Percentiles rank a stretch among this genome's conserved stretches.
Evolutionary conservation across 2,797 vertebrate species (phyloP).

Genomic region (Acanthis flammea): DNA sequence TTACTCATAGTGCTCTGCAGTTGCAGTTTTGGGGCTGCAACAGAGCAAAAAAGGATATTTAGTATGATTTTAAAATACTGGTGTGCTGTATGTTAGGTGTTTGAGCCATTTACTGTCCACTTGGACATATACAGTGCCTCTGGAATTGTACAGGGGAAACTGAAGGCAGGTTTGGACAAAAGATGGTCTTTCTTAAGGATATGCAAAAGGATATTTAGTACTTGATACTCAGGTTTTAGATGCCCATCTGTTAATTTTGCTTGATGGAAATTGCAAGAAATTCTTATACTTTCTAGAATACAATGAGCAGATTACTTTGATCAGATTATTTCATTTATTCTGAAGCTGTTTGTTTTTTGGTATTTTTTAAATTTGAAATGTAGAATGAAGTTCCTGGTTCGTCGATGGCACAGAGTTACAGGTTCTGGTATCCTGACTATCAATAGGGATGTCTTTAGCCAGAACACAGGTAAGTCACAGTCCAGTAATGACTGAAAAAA

Average conservation of each 20-base stretch:
- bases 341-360: neutral
- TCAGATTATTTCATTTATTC: neutral
- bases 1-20: neutral
- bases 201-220: neutral
- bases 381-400: conserved; percentile 96
- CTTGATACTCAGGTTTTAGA: neutral
- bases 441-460: conserved; percentile 83
- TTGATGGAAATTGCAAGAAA: neutral
- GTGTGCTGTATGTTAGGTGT: neutral
- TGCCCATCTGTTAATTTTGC: neutral
- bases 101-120: neutral
- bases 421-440: conserved; percentile 73
- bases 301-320: neutral
- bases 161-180: neutral
- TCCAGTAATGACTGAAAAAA: neutral
- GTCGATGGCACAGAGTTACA: conserved; percentile 89
- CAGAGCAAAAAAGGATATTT: neutral
- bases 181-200: neutral
- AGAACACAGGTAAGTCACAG: conserved; percentile 76
- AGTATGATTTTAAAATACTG: neutral
- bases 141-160: neutral
- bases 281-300: neutral
- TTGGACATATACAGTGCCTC: neutral
- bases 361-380: neutral
- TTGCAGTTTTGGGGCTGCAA: neutral